Conservation (phyloP, 2,888 invertebrate genomes). For the Himalopsyche anomala region DNA sequence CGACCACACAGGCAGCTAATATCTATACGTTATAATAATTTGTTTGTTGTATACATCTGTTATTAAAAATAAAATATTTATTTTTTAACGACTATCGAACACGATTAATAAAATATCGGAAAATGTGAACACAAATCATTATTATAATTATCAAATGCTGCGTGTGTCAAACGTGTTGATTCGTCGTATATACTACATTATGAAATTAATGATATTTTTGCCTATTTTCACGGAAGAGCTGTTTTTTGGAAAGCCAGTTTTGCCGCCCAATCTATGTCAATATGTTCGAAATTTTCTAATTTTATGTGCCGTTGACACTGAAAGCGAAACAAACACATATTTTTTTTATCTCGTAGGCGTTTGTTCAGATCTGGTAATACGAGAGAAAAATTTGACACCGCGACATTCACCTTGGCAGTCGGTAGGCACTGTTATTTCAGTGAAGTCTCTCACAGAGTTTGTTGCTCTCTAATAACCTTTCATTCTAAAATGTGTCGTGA, state of each 20-base stretch:
- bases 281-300: conserved; percentile 28
- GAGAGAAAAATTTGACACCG: background rate
- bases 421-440: background rate
- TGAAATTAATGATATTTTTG: background rate
- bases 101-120: too few relatives aligned
- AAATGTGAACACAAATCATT: background rate
- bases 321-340: background rate
- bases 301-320: conserved; percentile 13
- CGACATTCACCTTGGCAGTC: conserved; percentile 27
- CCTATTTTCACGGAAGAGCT: conserved; percentile 5
- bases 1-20: too few relatives aligned
- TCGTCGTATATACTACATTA: background rate
- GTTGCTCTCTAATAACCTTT: conserved; percentile 29
- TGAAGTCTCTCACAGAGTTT: conserved; percentile 25
- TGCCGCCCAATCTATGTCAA: background rate
- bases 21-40: too few relatives aligned
- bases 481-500: background rate
- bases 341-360: background rate
- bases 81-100: too few relatives aligned
- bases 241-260: conserved; percentile 31
- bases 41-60: too few relatives aligned
- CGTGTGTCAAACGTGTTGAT: conserved; percentile 1
- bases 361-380: background rate
- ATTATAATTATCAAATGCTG: background rate
- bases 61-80: too few relatives aligned